These are phyloP conservation scores for Petrocephalus zakoni DNA, from an alignment of 2,113 vertebrate species.

Conservation along the genomic window DNA sequence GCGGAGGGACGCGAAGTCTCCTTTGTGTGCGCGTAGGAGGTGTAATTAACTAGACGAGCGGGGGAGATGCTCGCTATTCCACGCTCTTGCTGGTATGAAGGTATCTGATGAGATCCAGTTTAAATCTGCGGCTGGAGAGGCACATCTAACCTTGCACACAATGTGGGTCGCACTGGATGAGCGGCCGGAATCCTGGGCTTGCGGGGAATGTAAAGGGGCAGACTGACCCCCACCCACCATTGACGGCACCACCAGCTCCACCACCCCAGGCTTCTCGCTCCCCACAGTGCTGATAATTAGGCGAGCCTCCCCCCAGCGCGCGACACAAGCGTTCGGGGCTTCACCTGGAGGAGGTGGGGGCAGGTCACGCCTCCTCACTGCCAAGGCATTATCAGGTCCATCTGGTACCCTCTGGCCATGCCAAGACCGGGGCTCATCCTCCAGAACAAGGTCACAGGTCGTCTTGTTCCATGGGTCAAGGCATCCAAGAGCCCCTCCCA, in stretches of 20 bases:
- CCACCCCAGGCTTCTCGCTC: background rate
- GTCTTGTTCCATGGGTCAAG: background rate
- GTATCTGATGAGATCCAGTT: background rate
- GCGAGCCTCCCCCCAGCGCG: background rate
- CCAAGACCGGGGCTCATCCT: background rate
- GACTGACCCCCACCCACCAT: background rate
- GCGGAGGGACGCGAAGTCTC: background rate
- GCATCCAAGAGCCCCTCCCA: background rate
- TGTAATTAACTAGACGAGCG: background rate
- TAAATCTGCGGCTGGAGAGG: background rate
- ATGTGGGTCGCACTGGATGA: background rate
- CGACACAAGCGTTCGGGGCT: background rate
- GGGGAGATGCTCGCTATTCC: background rate
- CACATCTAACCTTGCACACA: background rate
- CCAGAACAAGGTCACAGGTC: conserved; percentile 4
- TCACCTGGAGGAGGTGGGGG: conserved; percentile 14
- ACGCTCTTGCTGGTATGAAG: background rate
- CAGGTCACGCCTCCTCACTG: background rate
- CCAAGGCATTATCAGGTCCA: conserved; percentile 9
- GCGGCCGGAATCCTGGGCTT: background rate
- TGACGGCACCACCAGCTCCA: background rate
- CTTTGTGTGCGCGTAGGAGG: background rate
- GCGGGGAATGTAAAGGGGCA: background rate
- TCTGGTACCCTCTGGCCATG: background rate
- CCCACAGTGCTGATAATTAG: conserved; percentile 16